Evolutionary conservation across 35 echinoderm and acorn worm species (phyloP).

Genomic region (Ptychodera flava): DNA sequence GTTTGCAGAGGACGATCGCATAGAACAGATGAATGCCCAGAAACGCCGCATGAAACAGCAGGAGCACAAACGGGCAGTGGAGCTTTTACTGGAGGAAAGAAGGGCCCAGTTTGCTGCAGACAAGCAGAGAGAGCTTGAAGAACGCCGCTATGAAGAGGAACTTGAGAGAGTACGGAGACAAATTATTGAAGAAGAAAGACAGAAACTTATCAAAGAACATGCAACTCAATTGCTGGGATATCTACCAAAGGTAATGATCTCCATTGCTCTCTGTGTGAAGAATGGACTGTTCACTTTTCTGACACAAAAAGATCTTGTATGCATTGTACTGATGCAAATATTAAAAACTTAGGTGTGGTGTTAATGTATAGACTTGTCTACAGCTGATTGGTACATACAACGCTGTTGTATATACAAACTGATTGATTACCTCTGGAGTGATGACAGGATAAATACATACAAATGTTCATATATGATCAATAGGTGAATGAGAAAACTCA

Average conservation of each 20-base stretch:
- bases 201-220: conserved; percentile 84
- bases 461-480: no score
- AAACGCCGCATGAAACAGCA: conserved; percentile 95
- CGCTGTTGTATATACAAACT: no score
- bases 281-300: no score
- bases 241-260: conserved; percentile 71
- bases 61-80: conserved; percentile 87
- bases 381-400: no score
- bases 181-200: conserved; percentile 94
- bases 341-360: no score
- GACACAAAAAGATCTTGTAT: no score
- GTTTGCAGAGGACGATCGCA: conserved; percentile 92
- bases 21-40: conserved; percentile 99
- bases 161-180: conserved; percentile 68
- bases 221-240: conserved; percentile 90
- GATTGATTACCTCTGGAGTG: no score
- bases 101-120: conserved; percentile 86
- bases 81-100: conserved; percentile 61
- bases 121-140: conserved; percentile 54
- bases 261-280: no score
- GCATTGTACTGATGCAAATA: no score
- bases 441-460: no score
- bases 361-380: no score
- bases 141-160: conserved; percentile 68
- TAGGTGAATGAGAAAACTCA: no score